Evolutionary conservation across 2,113 vertebrate genomes (phyloP).

Genomic region (Aphyosemion australe): DNA sequence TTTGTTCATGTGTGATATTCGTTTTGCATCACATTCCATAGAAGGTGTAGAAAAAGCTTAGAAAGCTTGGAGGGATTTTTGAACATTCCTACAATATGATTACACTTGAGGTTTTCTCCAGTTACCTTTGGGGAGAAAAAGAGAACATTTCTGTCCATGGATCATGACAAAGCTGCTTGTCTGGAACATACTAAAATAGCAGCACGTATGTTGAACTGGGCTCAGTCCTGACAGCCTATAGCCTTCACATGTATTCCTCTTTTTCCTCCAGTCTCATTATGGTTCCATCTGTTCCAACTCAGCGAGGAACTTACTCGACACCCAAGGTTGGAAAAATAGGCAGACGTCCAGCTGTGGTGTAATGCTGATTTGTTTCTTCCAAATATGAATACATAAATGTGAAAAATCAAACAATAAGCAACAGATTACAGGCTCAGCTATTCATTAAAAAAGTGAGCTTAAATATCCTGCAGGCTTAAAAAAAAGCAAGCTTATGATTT

Average conservation of each 20-base stretch:
- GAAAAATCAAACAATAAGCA: conserved; percentile 14
- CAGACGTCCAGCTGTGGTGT: conserved; percentile 35
- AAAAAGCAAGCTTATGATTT: conserved; percentile 27
- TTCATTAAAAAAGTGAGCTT: conserved; percentile 19
- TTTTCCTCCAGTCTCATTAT: conserved; percentile 51
- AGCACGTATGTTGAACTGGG: conserved; percentile 59
- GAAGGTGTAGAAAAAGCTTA: conserved; percentile 9
- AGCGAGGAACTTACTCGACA: conserved; percentile 48
- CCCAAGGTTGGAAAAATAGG: conserved; percentile 34
- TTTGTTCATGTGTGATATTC: conserved; percentile 38
- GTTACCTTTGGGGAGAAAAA: conserved; percentile 14
- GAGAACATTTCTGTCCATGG: conserved; percentile 34
- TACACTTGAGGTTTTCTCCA: conserved; percentile 5
- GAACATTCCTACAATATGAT: background rate
- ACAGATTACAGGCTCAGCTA: background rate
- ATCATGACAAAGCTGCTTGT: conserved; percentile 51
- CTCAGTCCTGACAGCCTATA: conserved; percentile 40
- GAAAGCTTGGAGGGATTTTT: background rate
- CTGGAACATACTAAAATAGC: conserved; percentile 60
- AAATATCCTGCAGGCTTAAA: conserved; percentile 12
- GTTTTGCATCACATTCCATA: conserved; percentile 32
- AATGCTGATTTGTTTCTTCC: conserved; percentile 24
- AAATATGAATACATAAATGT: conserved; percentile 17
- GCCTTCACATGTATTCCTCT: conserved; percentile 48
- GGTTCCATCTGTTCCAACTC: conserved; percentile 68